These are phyloP conservation scores for Hassar affinis DNA, from an alignment of 2,113 vertebrate species.

Conservation along the genomic window DNA sequence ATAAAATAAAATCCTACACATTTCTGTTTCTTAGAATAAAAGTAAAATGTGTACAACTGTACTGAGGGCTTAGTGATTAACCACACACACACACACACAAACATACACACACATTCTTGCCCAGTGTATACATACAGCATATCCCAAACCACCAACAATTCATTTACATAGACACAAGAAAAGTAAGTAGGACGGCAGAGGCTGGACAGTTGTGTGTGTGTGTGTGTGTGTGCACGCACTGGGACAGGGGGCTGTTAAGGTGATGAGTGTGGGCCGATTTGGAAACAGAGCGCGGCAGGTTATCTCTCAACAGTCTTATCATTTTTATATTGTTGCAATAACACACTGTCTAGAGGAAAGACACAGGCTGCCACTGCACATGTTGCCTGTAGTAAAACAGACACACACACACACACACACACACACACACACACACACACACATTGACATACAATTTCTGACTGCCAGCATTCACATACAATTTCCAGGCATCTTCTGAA, in stretches of 20 bases:
- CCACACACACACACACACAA: conserved; percentile 4
- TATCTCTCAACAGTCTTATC: conserved; percentile 58
- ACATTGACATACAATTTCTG: background rate
- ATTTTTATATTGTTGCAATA: conserved; percentile 58
- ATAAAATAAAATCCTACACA: background rate
- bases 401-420: conserved; percentile 18
- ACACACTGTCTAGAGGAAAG: conserved; percentile 52
- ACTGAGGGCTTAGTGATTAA: background rate
- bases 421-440: conserved; percentile 31
- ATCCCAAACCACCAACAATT: background rate
- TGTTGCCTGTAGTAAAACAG: conserved; percentile 48
- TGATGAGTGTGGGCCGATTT: conserved; percentile 56
- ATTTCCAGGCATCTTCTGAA: conserved; percentile 42
- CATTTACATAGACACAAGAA: conserved; percentile 14
- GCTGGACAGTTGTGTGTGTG: conserved; percentile 47
- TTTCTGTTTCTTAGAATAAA: background rate
- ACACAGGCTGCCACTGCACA: conserved; percentile 45
- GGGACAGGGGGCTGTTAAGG: conserved; percentile 56
- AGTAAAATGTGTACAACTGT: background rate
- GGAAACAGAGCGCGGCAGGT: conserved; percentile 52
- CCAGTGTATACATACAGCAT: conserved; percentile 11
- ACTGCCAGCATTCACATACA: conserved; percentile 19
- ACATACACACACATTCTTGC: conserved; percentile 14
- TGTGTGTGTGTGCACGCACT: conserved; percentile 19
- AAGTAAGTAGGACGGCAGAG: conserved; percentile 26